Percentiles rank a stretch among this genome's conserved stretches.
These are phyloP conservation scores for Halcyon senegalensis DNA, from an alignment of 2,113 vertebrate genomes.

Conservation along the genomic window DNA sequence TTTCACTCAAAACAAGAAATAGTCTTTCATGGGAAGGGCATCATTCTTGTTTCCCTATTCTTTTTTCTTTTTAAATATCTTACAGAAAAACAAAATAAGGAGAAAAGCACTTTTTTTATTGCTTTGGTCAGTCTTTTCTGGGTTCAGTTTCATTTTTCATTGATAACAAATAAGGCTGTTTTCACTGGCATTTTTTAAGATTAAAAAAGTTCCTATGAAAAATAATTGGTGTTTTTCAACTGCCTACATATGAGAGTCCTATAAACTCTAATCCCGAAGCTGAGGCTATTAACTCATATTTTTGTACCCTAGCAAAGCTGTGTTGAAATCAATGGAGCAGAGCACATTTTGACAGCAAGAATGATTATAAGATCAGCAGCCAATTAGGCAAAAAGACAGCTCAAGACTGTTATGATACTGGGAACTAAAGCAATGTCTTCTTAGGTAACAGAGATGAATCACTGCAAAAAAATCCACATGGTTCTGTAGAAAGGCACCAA, in stretches of 20 bases:
- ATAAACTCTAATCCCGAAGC: conserved; percentile 13
- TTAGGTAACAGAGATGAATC: conserved; percentile 3
- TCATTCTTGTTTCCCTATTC: neutral
- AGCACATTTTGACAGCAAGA: neutral
- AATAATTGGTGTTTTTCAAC: conserved; percentile 44
- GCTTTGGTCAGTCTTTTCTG: neutral
- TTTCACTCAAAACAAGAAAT: neutral
- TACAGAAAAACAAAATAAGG: neutral
- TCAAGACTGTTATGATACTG: conserved; percentile 11
- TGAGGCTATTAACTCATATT: conserved; percentile 20
- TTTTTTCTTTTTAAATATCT: neutral
- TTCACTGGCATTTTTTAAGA: neutral
- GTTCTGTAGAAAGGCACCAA: neutral
- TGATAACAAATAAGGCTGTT: neutral
- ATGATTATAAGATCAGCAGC: conserved; percentile 38
- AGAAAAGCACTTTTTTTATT: neutral
- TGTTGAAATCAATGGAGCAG: conserved; percentile 23
- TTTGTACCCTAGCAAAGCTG: conserved; percentile 2
- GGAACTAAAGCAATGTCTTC: neutral
- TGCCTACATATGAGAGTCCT: neutral
- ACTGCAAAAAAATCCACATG: neutral
- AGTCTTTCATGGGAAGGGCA: neutral
- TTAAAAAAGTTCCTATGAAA: neutral
- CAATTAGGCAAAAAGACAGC: conserved; percentile 52
- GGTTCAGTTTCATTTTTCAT: neutral